Evolutionary conservation across 2,797 vertebrate species (phyloP), one percentile per base, ranked within the genome.

Genomic region (Gymnothorax reevesii): DNA sequence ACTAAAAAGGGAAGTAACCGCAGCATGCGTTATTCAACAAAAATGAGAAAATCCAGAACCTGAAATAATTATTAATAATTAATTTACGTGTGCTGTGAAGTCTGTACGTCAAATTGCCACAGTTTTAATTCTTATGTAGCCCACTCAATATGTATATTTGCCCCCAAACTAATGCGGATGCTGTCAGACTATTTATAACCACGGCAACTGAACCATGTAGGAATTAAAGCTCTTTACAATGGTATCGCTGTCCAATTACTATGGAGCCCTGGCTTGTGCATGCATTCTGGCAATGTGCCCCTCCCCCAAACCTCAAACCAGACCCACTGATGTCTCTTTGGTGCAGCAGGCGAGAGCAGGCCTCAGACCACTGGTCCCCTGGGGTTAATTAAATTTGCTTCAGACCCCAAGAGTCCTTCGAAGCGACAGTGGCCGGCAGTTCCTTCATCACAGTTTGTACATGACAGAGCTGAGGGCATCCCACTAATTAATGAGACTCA

Each of bases 321-420:
- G 85, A 12, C 33, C 54, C 85, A 62, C 62, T 59, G 62, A 71
- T 59, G 54, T 75, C 12, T 59, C 69, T 69, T 80, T 82, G 62
- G 42, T 87, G 85, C 57, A 84, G 87, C 82, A 49, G 4, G 73
- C 49, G 69, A 89, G 83, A 88, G 10, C 83, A 85, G 59, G 91
- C 89, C 92, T 92, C 89, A 91, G 89, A 88, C 33, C 87, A 86
- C 77, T 89, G 88, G 91, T 93, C 94, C 92, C 94, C 85, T 60
- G 94, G 90, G 94, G 93, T 95, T 95, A 94, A 94, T 95, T 95
- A 95, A 92, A 88, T 93, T 92, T 91, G 90, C 93, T 94, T 95
- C 94, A 93, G 91, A 93, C 93, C 92, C 92, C 91, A 88, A 90
- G 91, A 92, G 92, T 91, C 90, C 57, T 27, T 55, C 87, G 22